phyloP scores from a whole-genome alignment of 2,113 vertebrate genomes.

The Ondatra zibethicus region DNA sequence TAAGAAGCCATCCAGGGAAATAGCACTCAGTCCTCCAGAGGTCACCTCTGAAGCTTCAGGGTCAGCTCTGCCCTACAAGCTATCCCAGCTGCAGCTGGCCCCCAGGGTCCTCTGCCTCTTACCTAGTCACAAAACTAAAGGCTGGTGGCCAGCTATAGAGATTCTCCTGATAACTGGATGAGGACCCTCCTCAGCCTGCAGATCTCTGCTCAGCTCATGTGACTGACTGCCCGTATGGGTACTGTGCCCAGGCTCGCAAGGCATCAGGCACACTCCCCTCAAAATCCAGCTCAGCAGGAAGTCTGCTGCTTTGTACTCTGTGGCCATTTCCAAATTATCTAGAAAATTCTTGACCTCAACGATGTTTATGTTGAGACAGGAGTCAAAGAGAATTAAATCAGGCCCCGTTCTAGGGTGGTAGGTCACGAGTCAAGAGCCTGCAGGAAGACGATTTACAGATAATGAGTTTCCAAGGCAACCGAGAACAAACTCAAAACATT shows the following conservation, averaged over 20 bases:
- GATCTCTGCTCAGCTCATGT: background rate
- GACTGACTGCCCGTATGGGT: background rate
- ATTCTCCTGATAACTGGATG: background rate
- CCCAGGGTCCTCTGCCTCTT: background rate
- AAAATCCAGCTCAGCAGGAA: background rate
- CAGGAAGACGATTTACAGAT: background rate
- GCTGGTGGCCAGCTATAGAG: fast-evolving
- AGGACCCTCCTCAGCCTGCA: background rate
- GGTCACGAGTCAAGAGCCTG: background rate
- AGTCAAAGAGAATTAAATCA: background rate
- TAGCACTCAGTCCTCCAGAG: background rate
- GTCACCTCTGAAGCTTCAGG: background rate
- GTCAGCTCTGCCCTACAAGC: background rate
- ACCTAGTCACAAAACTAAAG: background rate
- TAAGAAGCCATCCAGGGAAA: constrained; percentile 18
- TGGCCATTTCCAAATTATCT: constrained; percentile 1
- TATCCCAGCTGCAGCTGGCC: background rate
- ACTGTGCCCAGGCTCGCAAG: background rate
- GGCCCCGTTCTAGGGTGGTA: background rate
- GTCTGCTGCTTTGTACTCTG: background rate
- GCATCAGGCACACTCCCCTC: background rate
- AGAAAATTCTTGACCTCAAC: constrained; percentile 1
- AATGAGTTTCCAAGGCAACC: background rate
- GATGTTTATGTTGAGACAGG: background rate
- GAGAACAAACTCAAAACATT: background rate